Percentiles rank a stretch among this genome's conserved stretches.
phyloP scores from a whole-genome alignment of 2,888 invertebrate genomes.

The Tridacna crocea region DNA sequence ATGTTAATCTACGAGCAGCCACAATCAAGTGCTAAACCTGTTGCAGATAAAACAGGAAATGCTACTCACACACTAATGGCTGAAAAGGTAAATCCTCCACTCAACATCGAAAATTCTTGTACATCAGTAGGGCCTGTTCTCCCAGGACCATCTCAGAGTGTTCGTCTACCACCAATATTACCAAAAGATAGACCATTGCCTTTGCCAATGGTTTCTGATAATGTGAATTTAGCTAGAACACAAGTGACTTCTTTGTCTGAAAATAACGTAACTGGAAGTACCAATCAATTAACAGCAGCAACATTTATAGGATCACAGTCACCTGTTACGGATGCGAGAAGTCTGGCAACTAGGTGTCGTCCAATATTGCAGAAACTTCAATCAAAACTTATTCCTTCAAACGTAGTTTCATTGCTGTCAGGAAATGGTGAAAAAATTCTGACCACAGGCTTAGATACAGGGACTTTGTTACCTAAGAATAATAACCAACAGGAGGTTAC shows the following conservation, averaged over 20 bases:
- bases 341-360: background rate
- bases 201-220: background rate
- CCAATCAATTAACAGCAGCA: background rate
- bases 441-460: background rate
- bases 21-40: background rate
- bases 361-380: conserved; percentile 11
- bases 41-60: too few relatives aligned
- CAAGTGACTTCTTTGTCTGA: background rate
- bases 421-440: background rate
- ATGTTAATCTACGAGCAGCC: background rate
- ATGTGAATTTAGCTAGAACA: background rate
- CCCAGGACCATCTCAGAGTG: background rate
- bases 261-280: background rate
- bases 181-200: background rate
- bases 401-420: background rate
- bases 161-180: background rate
- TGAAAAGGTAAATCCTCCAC: background rate
- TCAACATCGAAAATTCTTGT: background rate
- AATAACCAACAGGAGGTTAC: background rate
- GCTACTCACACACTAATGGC: background rate
- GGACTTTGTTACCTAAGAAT: background rate
- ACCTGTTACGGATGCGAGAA: background rate
- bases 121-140: background rate
- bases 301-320: background rate
- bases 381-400: background rate